These are phyloP conservation scores for Dunckerocampus dactyliophorus DNA, from an alignment of 2,113 vertebrate species.

Conservation along the genomic window DNA sequence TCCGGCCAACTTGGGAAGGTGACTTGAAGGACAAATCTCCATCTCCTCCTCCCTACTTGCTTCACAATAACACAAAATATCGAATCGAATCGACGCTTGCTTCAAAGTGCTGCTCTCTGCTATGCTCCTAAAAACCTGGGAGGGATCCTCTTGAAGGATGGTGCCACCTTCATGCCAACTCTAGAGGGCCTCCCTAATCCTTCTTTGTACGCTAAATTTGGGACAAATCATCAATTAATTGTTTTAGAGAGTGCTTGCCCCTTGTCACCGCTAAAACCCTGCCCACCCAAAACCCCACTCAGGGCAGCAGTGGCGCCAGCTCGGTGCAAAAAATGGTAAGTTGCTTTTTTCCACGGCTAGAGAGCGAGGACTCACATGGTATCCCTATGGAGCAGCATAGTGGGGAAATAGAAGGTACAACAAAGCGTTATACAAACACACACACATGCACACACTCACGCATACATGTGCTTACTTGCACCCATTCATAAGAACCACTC, in stretches of 20 bases:
- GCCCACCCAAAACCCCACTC: conserved; percentile 41
- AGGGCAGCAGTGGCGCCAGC: conserved; percentile 75
- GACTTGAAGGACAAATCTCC: conserved; percentile 62
- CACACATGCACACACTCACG: conserved; percentile 34
- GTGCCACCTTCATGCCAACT: conserved; percentile 51
- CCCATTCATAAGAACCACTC: conserved; percentile 34
- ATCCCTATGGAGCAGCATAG: conserved; percentile 86
- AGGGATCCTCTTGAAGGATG: conserved; percentile 27
- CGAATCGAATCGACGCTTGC: conserved; percentile 65
- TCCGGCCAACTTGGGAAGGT: conserved; percentile 60
- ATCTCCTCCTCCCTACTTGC: conserved; percentile 32
- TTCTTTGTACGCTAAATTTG: conserved; percentile 32
- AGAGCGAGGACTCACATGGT: conserved; percentile 87
- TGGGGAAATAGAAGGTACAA: conserved; percentile 85
- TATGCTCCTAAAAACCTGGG: conserved; percentile 37
- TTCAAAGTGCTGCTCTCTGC: conserved; percentile 64
- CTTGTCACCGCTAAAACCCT: conserved; percentile 25
- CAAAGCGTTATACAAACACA: conserved; percentile 74
- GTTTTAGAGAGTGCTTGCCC: conserved; percentile 34
- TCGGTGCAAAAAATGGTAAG: conserved; percentile 67
- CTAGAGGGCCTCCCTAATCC: conserved; percentile 37
- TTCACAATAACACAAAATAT: conserved; percentile 23
- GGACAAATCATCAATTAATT: conserved; percentile 20
- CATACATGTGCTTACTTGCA: conserved; percentile 47
- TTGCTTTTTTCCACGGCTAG: conserved; percentile 65